Evolutionary conservation across 2,113 vertebrate species (phyloP).

Genomic region (Zosterops japonicus): DNA sequence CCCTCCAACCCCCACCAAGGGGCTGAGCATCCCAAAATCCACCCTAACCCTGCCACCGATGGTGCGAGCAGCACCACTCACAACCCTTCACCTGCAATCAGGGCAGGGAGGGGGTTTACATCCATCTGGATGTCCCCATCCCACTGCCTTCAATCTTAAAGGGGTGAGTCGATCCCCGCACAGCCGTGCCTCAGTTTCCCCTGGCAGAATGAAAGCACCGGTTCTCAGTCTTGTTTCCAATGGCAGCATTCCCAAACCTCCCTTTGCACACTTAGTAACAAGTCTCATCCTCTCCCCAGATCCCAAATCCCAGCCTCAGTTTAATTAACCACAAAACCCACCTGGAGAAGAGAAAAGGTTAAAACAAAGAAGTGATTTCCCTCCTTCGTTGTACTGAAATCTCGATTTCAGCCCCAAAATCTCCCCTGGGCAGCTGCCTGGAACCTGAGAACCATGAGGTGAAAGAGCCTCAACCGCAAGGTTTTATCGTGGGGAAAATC

Average conservation of each 20-base stretch:
- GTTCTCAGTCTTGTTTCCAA: neutral
- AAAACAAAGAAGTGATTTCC: neutral
- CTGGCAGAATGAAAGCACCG: fast-evolving
- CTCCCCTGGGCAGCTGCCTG: fast-evolving
- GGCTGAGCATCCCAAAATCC: neutral
- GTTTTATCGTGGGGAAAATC: neutral
- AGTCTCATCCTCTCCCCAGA: neutral
- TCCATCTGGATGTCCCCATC: neutral
- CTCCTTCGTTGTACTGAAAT: neutral
- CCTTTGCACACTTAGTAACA: neutral
- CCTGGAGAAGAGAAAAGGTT: neutral
- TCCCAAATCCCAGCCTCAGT: neutral
- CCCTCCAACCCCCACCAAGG: fast-evolving
- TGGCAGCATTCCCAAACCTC: neutral
- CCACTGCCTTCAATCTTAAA: neutral
- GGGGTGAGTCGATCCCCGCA: fast-evolving
- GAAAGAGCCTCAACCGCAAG: neutral
- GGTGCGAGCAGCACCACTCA: fast-evolving
- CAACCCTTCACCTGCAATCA: neutral
- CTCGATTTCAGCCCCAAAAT: neutral
- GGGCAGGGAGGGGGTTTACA: fast-evolving
- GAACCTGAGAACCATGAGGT: neutral
- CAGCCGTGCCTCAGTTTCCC: neutral
- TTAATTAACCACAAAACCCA: neutral
- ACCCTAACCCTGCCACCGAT: fast-evolving